Evolutionary conservation across 1,140 invertebrate species (phyloP).

Genomic region (Triops longicaudatus): DNA sequence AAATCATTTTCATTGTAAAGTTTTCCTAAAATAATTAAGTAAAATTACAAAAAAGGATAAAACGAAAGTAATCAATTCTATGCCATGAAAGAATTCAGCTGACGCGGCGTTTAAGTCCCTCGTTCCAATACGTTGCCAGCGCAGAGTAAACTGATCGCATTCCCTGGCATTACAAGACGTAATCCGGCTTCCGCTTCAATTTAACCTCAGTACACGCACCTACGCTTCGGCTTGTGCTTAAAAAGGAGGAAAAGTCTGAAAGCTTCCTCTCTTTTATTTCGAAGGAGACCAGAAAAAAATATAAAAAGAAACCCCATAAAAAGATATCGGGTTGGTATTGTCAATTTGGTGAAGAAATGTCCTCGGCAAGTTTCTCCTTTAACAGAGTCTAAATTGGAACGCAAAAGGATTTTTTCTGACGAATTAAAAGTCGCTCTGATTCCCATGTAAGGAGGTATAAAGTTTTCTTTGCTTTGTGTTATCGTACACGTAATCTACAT

Average conservation of each 20-base stretch:
- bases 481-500: no score
- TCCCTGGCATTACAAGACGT: background rate
- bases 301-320: no score
- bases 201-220: background rate
- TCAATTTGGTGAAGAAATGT: background rate
- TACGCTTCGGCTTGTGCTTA: background rate
- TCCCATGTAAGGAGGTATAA: background rate
- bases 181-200: conserved; percentile 6
- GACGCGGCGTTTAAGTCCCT: background rate
- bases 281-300: no score
- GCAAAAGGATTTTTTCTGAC: background rate
- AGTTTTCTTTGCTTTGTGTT: no score
- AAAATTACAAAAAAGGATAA: no score
- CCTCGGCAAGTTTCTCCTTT: background rate
- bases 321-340: no score
- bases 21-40: background rate
- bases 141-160: background rate
- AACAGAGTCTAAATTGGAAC: background rate
- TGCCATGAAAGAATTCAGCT: background rate
- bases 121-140: background rate
- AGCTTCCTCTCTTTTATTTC: background rate
- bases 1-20: background rate
- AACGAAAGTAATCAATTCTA: no score
- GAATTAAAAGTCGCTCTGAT: background rate
- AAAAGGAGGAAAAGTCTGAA: background rate